Conservation (phyloP, 2,797 vertebrate species). For the Typhlichthys eigenmanni region DNA sequence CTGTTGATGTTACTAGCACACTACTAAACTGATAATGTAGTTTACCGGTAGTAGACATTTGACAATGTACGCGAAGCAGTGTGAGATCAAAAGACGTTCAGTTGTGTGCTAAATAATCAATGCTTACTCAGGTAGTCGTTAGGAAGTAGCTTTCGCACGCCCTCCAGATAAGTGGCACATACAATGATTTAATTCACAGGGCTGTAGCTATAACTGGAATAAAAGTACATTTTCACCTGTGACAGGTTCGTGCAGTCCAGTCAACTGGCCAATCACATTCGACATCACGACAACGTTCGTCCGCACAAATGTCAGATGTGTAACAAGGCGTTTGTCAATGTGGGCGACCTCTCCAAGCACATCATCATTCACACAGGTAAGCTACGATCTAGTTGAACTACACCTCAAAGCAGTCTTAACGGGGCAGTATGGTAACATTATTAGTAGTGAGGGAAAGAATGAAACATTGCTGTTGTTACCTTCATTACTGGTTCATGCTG, state of each 20-base stretch:
- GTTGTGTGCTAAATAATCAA: background rate
- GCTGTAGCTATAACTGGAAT: background rate
- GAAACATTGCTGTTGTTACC: background rate
- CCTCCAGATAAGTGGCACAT: background rate
- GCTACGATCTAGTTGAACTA: background rate
- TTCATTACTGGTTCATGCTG: too few relatives aligned
- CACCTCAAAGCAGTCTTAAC: background rate
- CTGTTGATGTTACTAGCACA: too few relatives aligned
- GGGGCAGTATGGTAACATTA: background rate
- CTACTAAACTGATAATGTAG: too few relatives aligned
- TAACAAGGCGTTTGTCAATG: slow-evolving; percentile 96
- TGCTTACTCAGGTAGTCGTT: background rate
- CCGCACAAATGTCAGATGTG: slow-evolving; percentile 96
- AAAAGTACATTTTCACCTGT: background rate
- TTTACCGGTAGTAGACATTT: too few relatives aligned
- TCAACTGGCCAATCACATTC: slow-evolving; percentile 97
- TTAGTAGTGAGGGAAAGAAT: background rate
- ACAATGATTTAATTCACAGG: too few relatives aligned
- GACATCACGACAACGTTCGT: slow-evolving; percentile 97
- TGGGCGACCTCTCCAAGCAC: slow-evolving; percentile 96
- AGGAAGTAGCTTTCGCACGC: background rate
- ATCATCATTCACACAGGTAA: slow-evolving; percentile 97
- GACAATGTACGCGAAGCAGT: too few relatives aligned
- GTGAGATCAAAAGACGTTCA: too few relatives aligned
- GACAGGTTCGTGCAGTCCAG: slow-evolving; percentile 95